Evolutionary conservation across 2,888 invertebrate species (phyloP).

Genomic region (Phorcus lineatus): DNA sequence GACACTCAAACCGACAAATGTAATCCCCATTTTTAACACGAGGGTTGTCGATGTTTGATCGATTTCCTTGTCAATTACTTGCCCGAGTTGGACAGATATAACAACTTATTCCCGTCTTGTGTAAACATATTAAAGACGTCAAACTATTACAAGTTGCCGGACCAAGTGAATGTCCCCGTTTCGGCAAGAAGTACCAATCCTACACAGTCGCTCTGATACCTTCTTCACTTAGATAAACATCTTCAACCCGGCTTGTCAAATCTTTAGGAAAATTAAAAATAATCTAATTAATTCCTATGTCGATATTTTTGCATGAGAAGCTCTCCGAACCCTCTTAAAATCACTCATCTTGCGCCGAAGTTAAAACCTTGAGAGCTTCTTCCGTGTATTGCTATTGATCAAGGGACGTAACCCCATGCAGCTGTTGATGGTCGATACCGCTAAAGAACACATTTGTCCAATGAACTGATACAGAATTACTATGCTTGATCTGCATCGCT

Average conservation of each 20-base stretch:
- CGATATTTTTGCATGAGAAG: conserved; percentile 27
- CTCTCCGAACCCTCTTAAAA: conserved; percentile 23
- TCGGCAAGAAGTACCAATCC: not conserved
- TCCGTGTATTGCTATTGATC: conserved; percentile 24
- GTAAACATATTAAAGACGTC: conserved; percentile 9
- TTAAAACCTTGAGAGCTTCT: conserved; percentile 23
- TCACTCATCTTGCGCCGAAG: conserved; percentile 22
- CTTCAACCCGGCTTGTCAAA: conserved; percentile 30
- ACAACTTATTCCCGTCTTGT: conserved; percentile 5
- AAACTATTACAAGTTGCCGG: conserved; percentile 4
- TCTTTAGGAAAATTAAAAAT: conserved; percentile 29
- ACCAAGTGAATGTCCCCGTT: not conserved
- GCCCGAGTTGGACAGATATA: conserved; percentile 16
- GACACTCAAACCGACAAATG: not conserved
- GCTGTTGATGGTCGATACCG: conserved; percentile 26
- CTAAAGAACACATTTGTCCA: conserved; percentile 35
- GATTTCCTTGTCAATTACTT: conserved; percentile 5
- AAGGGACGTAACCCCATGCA: conserved; percentile 26
- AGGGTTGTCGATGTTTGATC: not conserved
- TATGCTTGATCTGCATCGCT: not conserved
- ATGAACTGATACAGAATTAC: conserved; percentile 14
- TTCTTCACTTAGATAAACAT: conserved; percentile 25
- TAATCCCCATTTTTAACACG: not conserved
- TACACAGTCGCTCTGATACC: not conserved
- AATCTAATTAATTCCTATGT: conserved; percentile 38